A percentile compares a stretch with the other conserved stretches of the same genome.
Evolutionary conservation across 2,888 invertebrate species (phyloP).

Genomic region (Folsomia candida): DNA sequence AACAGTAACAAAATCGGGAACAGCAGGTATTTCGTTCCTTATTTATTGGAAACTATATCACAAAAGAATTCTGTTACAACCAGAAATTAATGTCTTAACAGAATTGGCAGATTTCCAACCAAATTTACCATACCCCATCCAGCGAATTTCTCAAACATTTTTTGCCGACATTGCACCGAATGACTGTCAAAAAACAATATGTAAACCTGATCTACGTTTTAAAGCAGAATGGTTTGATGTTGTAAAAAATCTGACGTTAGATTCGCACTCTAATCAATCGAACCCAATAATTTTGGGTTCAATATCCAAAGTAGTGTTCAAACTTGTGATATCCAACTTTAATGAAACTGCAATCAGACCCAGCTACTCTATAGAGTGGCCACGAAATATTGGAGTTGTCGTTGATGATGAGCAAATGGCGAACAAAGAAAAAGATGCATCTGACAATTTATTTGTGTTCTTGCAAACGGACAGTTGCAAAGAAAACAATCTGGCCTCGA

Average conservation of each 20-base stretch:
- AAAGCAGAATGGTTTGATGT: constrained; percentile 10
- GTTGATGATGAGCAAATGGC: not conserved
- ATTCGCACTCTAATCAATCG: not conserved
- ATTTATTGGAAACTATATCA: too few species aligned
- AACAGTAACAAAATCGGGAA: too few species aligned
- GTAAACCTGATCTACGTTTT: constrained; percentile 12
- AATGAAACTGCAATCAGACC: constrained; percentile 19
- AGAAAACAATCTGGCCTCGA: not conserved
- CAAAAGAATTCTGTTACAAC: too few species aligned
- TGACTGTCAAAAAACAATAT: constrained; percentile 6
- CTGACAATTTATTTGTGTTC: too few species aligned
- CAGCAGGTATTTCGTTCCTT: too few species aligned
- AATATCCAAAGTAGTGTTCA: constrained; percentile 1
- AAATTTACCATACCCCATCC: not conserved
- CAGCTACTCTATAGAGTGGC: constrained; percentile 11
- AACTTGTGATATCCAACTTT: constrained; percentile 11
- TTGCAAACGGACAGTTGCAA: not conserved
- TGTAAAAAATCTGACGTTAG: not conserved
- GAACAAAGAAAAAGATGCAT: not conserved
- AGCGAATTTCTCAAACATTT: not conserved
- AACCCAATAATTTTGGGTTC: constrained; percentile 7
- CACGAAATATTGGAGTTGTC: not conserved
- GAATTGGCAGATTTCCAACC: not conserved
- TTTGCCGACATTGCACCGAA: constrained; percentile 1
- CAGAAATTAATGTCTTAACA: too few species aligned